phyloP scores from a whole-genome alignment of 2,888 invertebrate species.

The Oxyscelio sp. region DNA sequence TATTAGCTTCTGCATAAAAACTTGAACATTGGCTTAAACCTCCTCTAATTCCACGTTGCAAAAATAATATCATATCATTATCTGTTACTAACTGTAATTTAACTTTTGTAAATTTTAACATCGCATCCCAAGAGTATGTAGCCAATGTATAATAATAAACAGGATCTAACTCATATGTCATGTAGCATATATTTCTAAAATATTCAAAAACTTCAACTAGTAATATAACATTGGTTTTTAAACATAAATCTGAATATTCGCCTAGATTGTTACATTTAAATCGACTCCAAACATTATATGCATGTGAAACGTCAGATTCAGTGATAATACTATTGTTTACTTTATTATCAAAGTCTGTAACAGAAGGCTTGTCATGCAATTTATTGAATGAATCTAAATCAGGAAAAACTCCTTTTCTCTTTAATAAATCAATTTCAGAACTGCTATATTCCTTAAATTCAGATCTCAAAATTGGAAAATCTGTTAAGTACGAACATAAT shows the following conservation, averaged over 20 bases:
- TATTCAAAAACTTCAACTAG: slow-evolving; percentile 77
- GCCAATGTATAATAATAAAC: slow-evolving; percentile 64
- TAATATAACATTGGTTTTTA: slow-evolving; percentile 77
- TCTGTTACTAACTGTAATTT: slow-evolving; percentile 70
- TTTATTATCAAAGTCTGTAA: no score
- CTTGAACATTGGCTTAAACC: slow-evolving; percentile 74
- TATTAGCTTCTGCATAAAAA: slow-evolving; percentile 76
- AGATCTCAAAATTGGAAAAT: not conserved
- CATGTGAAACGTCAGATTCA: no score
- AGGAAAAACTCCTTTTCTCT: slow-evolving; percentile 81
- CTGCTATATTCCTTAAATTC: not conserved
- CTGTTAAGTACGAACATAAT: not conserved
- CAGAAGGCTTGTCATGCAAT: no score
- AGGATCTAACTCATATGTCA: slow-evolving; percentile 38
- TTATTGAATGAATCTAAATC: slow-evolving; percentile 62
- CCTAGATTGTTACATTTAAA: no score
- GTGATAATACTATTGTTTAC: no score
- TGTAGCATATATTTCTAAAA: slow-evolving; percentile 41
- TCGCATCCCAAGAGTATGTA: slow-evolving; percentile 63
- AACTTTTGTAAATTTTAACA: slow-evolving; percentile 65
- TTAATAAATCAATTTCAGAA: slow-evolving; percentile 10
- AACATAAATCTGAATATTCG: slow-evolving; percentile 42
- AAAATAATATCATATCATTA: slow-evolving; percentile 75
- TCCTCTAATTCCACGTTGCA: slow-evolving; percentile 77
- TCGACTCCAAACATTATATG: no score